A percentile compares a stretch with the other conserved stretches of the same genome.
Conservation (phyloP, 2,113 vertebrate genomes). For the Melanostigma gelatinosum region DNA sequence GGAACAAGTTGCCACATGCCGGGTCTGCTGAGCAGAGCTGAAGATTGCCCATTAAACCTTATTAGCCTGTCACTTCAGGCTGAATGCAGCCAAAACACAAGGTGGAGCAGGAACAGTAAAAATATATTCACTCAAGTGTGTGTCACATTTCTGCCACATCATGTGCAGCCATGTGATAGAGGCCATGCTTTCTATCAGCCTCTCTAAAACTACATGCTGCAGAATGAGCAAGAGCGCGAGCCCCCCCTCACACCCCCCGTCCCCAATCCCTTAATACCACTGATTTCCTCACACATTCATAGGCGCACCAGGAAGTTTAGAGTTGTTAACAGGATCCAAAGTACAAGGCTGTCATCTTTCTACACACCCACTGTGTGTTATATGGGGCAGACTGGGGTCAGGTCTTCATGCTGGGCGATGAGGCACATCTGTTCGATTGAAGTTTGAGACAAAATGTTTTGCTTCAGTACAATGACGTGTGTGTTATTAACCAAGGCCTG, state of each 20-base stretch:
- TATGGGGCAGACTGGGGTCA: constrained; percentile 41
- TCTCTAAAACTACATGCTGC: constrained; percentile 26
- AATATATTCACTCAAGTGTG: constrained; percentile 1
- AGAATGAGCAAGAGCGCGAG: constrained; percentile 34
- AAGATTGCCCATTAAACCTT: constrained; percentile 33
- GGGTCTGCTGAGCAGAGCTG: constrained; percentile 39
- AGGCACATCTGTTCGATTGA: constrained; percentile 30
- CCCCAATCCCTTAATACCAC: constrained; percentile 60
- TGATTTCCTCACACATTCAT: constrained; percentile 63
- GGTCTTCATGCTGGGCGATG: neutral
- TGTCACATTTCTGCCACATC: neutral
- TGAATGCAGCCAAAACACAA: constrained; percentile 17
- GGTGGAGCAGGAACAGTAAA: neutral
- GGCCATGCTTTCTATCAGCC: constrained; percentile 38
- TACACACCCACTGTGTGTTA: constrained; percentile 41
- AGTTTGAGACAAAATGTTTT: constrained; percentile 16
- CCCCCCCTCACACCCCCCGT: neutral
- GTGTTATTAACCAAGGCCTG: constrained; percentile 38
- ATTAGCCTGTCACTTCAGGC: constrained; percentile 53
- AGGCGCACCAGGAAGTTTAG: constrained; percentile 60
- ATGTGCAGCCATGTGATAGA: constrained; percentile 15
- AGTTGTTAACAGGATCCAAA: constrained; percentile 72
- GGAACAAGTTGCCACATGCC: constrained; percentile 72
- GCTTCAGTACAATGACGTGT: constrained; percentile 13
- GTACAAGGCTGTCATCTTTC: constrained; percentile 69